A percentile compares a stretch with the other conserved stretches of the same genome.
Conservation (phyloP, 2,797 vertebrate genomes). For the Tragopan temminckii region DNA sequence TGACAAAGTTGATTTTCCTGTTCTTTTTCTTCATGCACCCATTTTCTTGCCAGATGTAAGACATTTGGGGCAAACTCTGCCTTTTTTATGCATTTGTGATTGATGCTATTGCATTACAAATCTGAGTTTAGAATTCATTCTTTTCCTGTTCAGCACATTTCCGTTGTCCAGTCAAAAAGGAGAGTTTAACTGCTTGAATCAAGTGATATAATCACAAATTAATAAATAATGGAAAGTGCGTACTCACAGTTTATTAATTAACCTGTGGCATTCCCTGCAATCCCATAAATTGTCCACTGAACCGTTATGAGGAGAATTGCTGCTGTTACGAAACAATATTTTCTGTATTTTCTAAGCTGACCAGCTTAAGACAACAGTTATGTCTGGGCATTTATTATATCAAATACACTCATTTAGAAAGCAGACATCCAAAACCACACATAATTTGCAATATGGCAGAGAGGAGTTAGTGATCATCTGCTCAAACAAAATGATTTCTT, state of each 20-base stretch:
- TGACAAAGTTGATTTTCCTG: background rate
- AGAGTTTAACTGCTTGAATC: background rate
- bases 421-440: slow-evolving; percentile 44
- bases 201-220: background rate
- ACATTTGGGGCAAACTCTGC: background rate
- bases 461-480: slow-evolving; percentile 31
- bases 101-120: background rate
- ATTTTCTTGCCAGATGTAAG: background rate
- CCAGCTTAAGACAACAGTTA: slow-evolving; percentile 10
- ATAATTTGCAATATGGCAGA: slow-evolving; percentile 36
- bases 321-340: background rate
- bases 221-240: slow-evolving; percentile 5
- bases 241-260: slow-evolving; percentile 27
- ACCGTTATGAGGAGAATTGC: background rate
- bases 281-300: background rate
- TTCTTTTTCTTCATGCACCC: background rate
- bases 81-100: background rate
- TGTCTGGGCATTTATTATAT: background rate
- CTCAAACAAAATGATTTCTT: slow-evolving; percentile 46
- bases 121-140: background rate
- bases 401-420: slow-evolving; percentile 24
- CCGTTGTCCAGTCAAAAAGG: background rate
- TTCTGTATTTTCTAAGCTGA: slow-evolving; percentile 34
- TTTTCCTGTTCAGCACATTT: slow-evolving; percentile 1
- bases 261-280: background rate